Percentiles rank a stretch among this genome's conserved stretches.
These are phyloP conservation scores for Pristionchus japonicus DNA, from an alignment of 2,888 invertebrate genomes.

Conservation along the genomic window DNA sequence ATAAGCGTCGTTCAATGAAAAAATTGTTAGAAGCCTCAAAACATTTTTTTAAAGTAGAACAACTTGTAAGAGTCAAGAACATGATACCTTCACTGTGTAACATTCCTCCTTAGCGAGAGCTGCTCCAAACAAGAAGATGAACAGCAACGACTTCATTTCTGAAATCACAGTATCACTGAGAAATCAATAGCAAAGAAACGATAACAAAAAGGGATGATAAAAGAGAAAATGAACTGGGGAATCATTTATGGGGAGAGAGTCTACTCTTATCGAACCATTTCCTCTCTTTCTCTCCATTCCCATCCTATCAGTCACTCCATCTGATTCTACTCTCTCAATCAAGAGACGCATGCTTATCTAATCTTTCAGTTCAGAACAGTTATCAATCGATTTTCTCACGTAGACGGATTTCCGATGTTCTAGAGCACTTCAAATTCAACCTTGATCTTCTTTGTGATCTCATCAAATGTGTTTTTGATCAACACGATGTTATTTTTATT, in stretches of 20 bases:
- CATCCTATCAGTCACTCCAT: slow-evolving; percentile 6
- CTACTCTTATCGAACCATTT: background rate
- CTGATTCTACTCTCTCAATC: background rate
- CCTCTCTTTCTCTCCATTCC: slow-evolving; percentile 21
- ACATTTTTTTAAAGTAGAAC: no score
- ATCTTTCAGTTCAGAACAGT: background rate
- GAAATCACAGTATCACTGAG: background rate
- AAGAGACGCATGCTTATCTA: background rate
- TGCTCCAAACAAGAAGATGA: background rate
- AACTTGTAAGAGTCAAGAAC: no score
- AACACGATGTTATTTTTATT: no score
- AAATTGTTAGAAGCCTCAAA: background rate
- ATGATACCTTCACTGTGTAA: slow-evolving; percentile 2
- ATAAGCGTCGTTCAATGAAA: background rate
- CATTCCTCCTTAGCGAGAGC: background rate
- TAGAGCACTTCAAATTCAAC: no score
- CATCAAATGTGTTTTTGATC: no score
- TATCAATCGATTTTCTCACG: background rate
- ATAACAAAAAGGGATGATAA: background rate
- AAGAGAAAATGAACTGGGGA: background rate
- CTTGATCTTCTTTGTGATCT: no score
- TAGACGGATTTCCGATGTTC: background rate
- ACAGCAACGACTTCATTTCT: background rate
- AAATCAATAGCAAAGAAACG: background rate
- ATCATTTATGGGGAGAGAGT: background rate